A percentile compares a stretch with the other conserved stretches of the same genome.
These are phyloP conservation scores for Hypsopygia costalis DNA, from an alignment of 2,888 invertebrate genomes.

Conservation along the genomic window DNA sequence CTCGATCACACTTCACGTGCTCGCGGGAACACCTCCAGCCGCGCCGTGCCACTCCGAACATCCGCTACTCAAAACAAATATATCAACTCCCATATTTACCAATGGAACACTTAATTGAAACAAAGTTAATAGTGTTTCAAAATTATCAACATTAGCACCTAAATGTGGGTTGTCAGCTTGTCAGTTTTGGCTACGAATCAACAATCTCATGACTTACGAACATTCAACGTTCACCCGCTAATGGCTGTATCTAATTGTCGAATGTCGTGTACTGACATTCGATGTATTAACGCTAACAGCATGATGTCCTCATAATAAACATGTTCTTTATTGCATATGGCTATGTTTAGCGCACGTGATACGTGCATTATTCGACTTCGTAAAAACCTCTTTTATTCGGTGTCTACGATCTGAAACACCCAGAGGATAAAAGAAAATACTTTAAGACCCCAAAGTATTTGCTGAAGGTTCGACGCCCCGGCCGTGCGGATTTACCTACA, in stretches of 20 bases:
- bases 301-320: slow-evolving; percentile 1
- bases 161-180: slow-evolving; percentile 24
- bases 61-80: slow-evolving; percentile 37
- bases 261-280: slow-evolving; percentile 29
- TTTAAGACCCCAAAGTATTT: slow-evolving; percentile 50
- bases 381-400: slow-evolving; percentile 31
- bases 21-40: slow-evolving; percentile 30
- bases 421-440: slow-evolving; percentile 43
- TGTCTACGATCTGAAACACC: slow-evolving; percentile 37
- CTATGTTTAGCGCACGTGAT: slow-evolving; percentile 12
- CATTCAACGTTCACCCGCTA: slow-evolving; percentile 35
- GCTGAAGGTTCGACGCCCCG: slow-evolving; percentile 52
- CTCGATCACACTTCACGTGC: slow-evolving; percentile 54
- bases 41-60: slow-evolving; percentile 17
- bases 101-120: slow-evolving; percentile 15
- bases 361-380: slow-evolving; percentile 25
- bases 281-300: slow-evolving; percentile 18
- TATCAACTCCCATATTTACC: slow-evolving; percentile 31
- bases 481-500: slow-evolving; percentile 50
- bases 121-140: slow-evolving; percentile 22
- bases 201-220: slow-evolving; percentile 54
- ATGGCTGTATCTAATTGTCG: slow-evolving; percentile 39
- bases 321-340: too few relatives aligned
- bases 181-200: slow-evolving; percentile 55
- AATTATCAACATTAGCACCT: too few relatives aligned